Evolutionary conservation across 2,888 invertebrate genomes (phyloP).

Genomic region (Megastigmus dorsalis): DNA sequence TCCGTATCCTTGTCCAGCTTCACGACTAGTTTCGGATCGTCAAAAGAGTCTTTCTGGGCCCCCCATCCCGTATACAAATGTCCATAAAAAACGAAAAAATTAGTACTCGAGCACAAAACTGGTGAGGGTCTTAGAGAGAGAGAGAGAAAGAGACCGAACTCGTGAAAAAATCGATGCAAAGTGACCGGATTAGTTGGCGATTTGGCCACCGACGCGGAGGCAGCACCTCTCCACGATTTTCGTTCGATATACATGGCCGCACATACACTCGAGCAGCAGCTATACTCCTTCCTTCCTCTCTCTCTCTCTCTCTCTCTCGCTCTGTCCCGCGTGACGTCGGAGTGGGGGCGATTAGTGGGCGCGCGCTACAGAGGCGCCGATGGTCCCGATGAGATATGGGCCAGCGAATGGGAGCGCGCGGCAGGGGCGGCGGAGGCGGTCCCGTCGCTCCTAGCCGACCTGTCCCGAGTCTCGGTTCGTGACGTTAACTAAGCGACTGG

Average conservation of each 20-base stretch:
- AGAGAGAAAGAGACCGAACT: conserved; percentile 58
- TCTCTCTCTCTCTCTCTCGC: background rate
- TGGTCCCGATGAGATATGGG: conserved; percentile 73
- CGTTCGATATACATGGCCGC: conserved; percentile 46
- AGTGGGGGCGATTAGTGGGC: conserved; percentile 74
- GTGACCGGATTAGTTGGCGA: conserved; percentile 63
- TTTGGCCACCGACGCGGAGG: conserved; percentile 63
- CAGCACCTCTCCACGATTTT: conserved; percentile 71
- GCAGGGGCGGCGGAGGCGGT: conserved; percentile 75
- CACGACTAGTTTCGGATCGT: too few species aligned
- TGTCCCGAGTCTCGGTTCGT: conserved; percentile 73
- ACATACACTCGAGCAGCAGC: too few species aligned
- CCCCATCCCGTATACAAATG: too few species aligned
- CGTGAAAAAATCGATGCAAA: conserved; percentile 68
- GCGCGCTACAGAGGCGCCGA: conserved; percentile 73
- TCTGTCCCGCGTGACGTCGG: background rate
- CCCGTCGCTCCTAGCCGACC: conserved; percentile 75
- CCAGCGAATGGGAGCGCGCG: conserved; percentile 75
- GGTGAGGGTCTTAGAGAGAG: too few species aligned
- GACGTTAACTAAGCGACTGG: conserved; percentile 78
- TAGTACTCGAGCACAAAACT: too few species aligned
- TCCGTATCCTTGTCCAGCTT: too few species aligned
- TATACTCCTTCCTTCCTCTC: conserved; percentile 55
- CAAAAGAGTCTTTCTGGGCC: background rate
- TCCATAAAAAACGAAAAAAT: too few species aligned